Evolutionary conservation across 2,888 invertebrate species (phyloP).

Genomic region (Drosophila mimetica): DNA sequence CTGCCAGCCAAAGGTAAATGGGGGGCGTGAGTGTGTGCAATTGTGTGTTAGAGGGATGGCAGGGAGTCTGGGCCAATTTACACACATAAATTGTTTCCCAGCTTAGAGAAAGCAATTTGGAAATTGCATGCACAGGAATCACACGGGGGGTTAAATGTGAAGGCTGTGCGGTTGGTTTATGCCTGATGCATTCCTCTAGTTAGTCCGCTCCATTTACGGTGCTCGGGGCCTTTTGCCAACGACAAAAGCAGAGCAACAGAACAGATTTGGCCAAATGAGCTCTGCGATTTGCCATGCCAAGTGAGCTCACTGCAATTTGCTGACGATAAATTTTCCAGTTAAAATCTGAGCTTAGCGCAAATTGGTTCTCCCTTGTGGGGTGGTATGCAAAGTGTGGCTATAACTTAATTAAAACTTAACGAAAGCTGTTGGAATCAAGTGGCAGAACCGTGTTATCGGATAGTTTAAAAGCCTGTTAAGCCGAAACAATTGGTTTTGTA

Average conservation of each 20-base stretch:
- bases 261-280: slow-evolving; percentile 22
- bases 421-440: slow-evolving; percentile 21
- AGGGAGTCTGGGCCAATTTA: slow-evolving; percentile 45
- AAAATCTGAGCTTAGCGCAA: slow-evolving; percentile 23
- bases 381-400: slow-evolving; percentile 12
- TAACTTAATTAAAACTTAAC: slow-evolving; percentile 27
- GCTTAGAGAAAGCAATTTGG: slow-evolving; percentile 57
- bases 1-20: slow-evolving; percentile 13
- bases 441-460: slow-evolving; percentile 4
- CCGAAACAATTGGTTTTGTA: background rate
- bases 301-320: slow-evolving; percentile 16
- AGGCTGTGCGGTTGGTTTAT: slow-evolving; percentile 27
- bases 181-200: slow-evolving; percentile 38
- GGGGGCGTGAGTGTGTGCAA: background rate
- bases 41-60: slow-evolving; percentile 5
- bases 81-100: slow-evolving; percentile 27
- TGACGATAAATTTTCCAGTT: slow-evolving; percentile 23
- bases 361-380: slow-evolving; percentile 20
- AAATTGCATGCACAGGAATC: slow-evolving; percentile 50
- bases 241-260: no score
- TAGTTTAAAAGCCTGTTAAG: slow-evolving; percentile 4
- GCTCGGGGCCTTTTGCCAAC: background rate
- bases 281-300: slow-evolving; percentile 25
- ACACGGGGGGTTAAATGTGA: slow-evolving; percentile 4
- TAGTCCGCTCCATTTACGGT: slow-evolving; percentile 37